Base-by-base conservation (phyloP, 30 jellyfish, hydroid and myxozoan genomes). In the Hydractinia symbiolongicarpus region DNA sequence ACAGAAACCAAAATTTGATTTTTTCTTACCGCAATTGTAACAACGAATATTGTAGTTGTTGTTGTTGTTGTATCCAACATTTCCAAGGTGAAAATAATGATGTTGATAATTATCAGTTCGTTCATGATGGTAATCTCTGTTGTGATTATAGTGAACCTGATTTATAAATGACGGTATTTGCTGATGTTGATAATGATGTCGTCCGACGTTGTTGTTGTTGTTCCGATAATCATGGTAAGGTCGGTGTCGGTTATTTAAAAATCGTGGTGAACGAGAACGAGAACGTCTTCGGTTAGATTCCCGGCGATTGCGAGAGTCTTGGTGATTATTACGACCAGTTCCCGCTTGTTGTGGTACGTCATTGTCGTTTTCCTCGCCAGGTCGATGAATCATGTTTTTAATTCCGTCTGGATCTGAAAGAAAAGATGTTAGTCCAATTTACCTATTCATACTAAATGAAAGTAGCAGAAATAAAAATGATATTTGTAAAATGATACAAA, bases 211-310 rank as follows among this genome's bases (percentile, higher is more conserved):
- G 5, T 53, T 30, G 30, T 77, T 54, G 21, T 61, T 30, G 66
- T 66, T 30, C 8, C 87, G 84, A 62, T 66, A 49, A 44, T 79
- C 87, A 52, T 79, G 54, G 30, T 77, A 77, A 21, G 87, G 87
- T 30, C 87, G 52, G 70, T 79, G 81, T 50, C 87, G 87, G 16
- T 79, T 67, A 79, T 60, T 58, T 76, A 30, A 30, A 64, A n/a
- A 64, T n/a, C 87, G 55, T 8, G 87, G 87, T 15, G 87, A 60
- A 20, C 87, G 57, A 58, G 87, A 79, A 30, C 87, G 66, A n/a
- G 87, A 79, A 7, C 87, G 82, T 50, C 73, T 64, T 58, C 87
- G 87, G 56, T 79, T 19, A 19, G 60, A 55, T 20, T 50, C 80
- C 4, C 61, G 67, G 14, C 87, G 73, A 64, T 55, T 60, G 60